Conservation (phyloP, 2,888 invertebrate genomes). For the Pegoplata infirma region DNA sequence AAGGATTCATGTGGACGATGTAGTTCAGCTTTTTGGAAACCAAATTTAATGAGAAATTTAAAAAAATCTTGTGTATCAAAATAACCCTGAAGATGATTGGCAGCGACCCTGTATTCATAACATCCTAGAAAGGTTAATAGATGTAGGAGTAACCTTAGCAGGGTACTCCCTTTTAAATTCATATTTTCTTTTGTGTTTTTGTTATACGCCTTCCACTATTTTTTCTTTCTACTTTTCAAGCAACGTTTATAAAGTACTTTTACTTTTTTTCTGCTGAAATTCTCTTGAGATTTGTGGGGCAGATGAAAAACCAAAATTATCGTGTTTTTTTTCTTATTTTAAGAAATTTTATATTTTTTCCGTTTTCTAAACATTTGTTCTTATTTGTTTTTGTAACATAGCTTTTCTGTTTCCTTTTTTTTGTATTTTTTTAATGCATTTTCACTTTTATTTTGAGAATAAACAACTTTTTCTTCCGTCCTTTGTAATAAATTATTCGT, state of each 20-base stretch:
- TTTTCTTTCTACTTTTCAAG: neutral
- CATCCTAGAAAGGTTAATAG: slow-evolving; percentile 19
- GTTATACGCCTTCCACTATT: neutral
- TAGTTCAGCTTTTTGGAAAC: slow-evolving; percentile 96
- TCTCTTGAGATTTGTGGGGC: neutral
- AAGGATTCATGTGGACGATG: slow-evolving; percentile 91
- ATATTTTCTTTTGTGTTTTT: slow-evolving; percentile 6
- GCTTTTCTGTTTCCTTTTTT: neutral
- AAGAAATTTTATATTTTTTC: slow-evolving; percentile 52
- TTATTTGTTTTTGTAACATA: neutral
- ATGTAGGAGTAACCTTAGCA: slow-evolving; percentile 44
- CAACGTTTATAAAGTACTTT: neutral
- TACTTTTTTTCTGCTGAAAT: neutral
- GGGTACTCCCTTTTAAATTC: slow-evolving; percentile 50
- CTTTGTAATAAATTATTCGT: neutral
- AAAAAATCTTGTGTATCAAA: slow-evolving; percentile 88
- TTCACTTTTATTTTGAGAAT: too few species aligned
- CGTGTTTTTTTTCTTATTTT: slow-evolving; percentile 16
- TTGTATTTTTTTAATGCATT: too few species aligned
- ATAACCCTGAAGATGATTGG: slow-evolving; percentile 82
- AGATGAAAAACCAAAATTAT: slow-evolving; percentile 2
- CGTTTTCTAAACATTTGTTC: slow-evolving; percentile 55
- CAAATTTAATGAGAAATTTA: slow-evolving; percentile 95
- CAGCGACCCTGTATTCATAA: slow-evolving; percentile 12
- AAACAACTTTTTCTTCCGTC: slow-evolving; percentile 5